Percentiles rank a stretch among this genome's conserved stretches.
These are phyloP conservation scores for Acanthococcus lagerstroemiae DNA, from an alignment of 2,888 invertebrate genomes.

Conservation along the genomic window DNA sequence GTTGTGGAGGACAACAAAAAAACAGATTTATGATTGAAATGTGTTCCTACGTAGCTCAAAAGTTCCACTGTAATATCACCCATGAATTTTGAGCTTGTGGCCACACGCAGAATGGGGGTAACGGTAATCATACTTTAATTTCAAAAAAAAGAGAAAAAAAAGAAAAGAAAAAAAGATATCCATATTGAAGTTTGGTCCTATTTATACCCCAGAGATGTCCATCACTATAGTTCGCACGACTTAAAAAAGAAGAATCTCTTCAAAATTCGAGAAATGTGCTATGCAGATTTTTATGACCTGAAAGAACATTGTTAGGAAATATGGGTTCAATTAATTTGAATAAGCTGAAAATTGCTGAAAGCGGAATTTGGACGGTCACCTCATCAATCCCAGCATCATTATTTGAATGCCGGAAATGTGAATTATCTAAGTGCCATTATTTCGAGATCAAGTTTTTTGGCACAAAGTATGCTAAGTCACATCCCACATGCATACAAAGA, in stretches of 20 bases:
- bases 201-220: conserved; percentile 36
- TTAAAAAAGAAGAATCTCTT: conserved; percentile 34
- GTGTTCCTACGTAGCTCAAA: conserved; percentile 32
- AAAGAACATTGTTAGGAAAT: not conserved
- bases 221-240: conserved; percentile 36
- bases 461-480: too few species aligned
- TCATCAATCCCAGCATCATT: not conserved
- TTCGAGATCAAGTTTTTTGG: too few species aligned
- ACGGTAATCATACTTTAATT: conserved; percentile 32
- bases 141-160: conserved; percentile 33
- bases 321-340: not conserved
- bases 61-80: conserved; percentile 24
- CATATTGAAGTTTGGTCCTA: conserved; percentile 16
- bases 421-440: too few species aligned
- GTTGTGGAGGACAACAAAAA: conserved; percentile 7
- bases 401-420: too few species aligned
- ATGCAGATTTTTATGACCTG: not conserved
- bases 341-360: not conserved
- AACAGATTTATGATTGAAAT: conserved; percentile 17
- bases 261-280: not conserved
- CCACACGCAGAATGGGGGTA: conserved; percentile 36
- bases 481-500: too few species aligned
- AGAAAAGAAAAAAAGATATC: too few species aligned
- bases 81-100: conserved; percentile 34
- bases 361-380: not conserved